Evolutionary conservation across 2,797 vertebrate species (phyloP).

Genomic region (Oophaga sylvatica): DNA sequence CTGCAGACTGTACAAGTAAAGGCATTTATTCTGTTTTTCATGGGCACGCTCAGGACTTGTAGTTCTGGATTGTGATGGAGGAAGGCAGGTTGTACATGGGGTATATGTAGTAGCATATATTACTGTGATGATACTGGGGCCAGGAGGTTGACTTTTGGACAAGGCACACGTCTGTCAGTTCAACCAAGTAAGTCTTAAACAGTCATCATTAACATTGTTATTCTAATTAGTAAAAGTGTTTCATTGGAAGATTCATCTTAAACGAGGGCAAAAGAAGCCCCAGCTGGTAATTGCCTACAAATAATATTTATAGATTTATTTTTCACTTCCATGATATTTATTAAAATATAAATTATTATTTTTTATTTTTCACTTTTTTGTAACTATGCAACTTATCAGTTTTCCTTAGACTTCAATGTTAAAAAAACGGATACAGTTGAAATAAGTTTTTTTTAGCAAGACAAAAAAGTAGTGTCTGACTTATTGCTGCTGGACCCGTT

Average conservation of each 20-base stretch:
- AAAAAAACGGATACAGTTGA: too few species aligned
- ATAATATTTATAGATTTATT: not conserved
- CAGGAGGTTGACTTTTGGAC: conserved; percentile 60
- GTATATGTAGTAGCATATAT: conserved; percentile 19
- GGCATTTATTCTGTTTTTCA: not conserved
- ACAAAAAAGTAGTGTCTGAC: too few species aligned
- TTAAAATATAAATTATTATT: not conserved
- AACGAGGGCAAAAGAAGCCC: too few species aligned
- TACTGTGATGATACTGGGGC: conserved; percentile 59
- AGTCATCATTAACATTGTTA: not conserved
- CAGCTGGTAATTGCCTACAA: not conserved
- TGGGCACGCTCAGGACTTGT: not conserved
- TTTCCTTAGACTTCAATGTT: too few species aligned
- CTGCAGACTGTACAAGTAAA: not conserved
- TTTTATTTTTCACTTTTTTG: not conserved
- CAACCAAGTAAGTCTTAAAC: conserved; percentile 64
- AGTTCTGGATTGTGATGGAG: not conserved
- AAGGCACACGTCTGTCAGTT: conserved; percentile 66
- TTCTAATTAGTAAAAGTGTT: not conserved
- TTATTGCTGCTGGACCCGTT: too few species aligned
- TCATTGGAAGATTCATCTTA: not conserved
- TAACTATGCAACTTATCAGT: not conserved
- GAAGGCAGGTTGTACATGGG: not conserved
- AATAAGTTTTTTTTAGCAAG: too few species aligned
- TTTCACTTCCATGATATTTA: not conserved